Evolutionary conservation across 2,113 vertebrate species (phyloP).

Genomic region (Formicarius rufipectus): DNA sequence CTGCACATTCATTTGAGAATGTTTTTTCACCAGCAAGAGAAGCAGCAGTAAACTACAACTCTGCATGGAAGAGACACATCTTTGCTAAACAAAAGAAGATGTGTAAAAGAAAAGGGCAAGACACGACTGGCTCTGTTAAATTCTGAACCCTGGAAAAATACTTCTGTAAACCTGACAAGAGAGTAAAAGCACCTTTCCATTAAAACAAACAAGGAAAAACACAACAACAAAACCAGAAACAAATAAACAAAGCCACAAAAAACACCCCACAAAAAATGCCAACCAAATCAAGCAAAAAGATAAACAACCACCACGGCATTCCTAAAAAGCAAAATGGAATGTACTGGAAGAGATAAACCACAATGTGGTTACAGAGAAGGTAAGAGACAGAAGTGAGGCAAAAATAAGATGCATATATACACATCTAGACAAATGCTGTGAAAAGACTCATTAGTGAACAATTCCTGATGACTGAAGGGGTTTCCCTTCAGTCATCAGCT

Average conservation of each 20-base stretch:
- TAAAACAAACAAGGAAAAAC: neutral
- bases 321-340: neutral
- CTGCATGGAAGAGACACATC: neutral
- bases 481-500: too few relatives aligned
- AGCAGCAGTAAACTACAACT: neutral
- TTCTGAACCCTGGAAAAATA: neutral
- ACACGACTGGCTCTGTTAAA: neutral
- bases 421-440: neutral
- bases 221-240: neutral
- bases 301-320: neutral
- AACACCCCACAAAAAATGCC: rapidly evolving
- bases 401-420: neutral
- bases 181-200: neutral
- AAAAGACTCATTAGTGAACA: neutral
- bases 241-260: too few relatives aligned
- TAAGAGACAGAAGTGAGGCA: neutral
- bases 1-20: neutral
- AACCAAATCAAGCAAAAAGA: neutral
- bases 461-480: neutral
- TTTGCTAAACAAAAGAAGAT: neutral
- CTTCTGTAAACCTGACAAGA: neutral
- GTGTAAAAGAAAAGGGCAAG: neutral
- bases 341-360: neutral
- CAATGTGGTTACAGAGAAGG: neutral
- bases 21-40: neutral